A percentile compares a stretch with the other conserved stretches of the same genome.
Conservation (phyloP, 1,140 invertebrate genomes). For the Achatina immaculata region DNA sequence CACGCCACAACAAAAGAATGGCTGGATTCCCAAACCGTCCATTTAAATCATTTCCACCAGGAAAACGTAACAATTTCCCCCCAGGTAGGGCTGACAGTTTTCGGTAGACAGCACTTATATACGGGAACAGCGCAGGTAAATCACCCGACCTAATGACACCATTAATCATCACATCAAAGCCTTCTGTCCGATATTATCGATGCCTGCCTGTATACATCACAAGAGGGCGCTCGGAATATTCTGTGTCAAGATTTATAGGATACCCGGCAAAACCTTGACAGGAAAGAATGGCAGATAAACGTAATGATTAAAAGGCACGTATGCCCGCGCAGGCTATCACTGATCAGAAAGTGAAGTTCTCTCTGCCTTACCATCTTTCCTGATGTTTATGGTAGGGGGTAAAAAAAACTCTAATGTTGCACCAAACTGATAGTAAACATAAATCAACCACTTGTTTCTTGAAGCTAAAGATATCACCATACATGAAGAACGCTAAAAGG, state of each 20-base stretch:
- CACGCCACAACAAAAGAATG: too few relatives aligned
- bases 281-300: slow-evolving; percentile 17
- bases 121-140: neutral
- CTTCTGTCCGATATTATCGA: slow-evolving; percentile 24
- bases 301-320: slow-evolving; percentile 14
- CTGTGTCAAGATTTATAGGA: slow-evolving; percentile 28
- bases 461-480: neutral
- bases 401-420: neutral
- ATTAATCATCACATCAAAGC: slow-evolving; percentile 34
- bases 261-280: neutral
- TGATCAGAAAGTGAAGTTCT: neutral
- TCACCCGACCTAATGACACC: slow-evolving; percentile 13
- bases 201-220: neutral
- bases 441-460: neutral
- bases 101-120: neutral
- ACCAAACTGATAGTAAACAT: neutral
- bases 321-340: neutral
- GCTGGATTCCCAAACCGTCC: neutral
- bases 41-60: neutral
- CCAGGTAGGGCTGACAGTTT: neutral
- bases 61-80: neutral
- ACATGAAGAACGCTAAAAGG: neutral
- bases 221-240: slow-evolving; percentile 5
- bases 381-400: neutral
- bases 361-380: neutral